A percentile compares a stretch with the other conserved stretches of the same genome.
These are phyloP conservation scores for Addax nasomaculatus DNA, from an alignment of 2,113 vertebrate species.

Conservation along the genomic window DNA sequence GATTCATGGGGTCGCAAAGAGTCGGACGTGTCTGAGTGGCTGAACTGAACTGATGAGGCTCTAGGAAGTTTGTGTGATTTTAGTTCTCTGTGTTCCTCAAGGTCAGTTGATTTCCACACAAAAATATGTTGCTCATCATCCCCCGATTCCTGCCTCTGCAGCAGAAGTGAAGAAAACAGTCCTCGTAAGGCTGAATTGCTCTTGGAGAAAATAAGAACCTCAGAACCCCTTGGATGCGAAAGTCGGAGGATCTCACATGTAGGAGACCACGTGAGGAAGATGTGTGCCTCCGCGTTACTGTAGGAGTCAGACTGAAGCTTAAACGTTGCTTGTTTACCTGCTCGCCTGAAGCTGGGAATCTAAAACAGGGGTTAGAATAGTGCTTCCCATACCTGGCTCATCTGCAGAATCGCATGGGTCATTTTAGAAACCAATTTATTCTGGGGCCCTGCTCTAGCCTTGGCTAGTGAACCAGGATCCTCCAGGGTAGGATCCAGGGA, in stretches of 20 bases:
- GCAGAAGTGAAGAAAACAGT: neutral
- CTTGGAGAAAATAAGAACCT: neutral
- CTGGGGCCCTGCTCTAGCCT: neutral
- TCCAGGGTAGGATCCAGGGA: neutral
- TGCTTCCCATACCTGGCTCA: neutral
- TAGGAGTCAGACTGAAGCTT: neutral
- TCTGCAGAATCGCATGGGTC: neutral
- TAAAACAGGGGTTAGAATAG: neutral
- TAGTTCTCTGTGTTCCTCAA: neutral
- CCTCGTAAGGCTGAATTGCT: neutral
- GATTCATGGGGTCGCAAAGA: too few relatives aligned
- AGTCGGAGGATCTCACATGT: neutral
- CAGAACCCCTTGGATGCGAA: too few relatives aligned
- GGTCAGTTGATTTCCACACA: neutral
- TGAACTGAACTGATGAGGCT: neutral
- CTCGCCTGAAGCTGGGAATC: neutral
- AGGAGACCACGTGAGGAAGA: accelerated
- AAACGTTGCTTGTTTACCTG: neutral
- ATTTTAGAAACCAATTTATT: neutral
- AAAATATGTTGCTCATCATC: neutral
- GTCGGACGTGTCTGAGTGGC: too few relatives aligned
- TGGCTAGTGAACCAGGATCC: neutral
- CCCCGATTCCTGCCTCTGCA: neutral
- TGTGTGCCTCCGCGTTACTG: neutral
- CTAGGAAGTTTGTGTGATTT: neutral